Percentiles rank a stretch among this genome's conserved stretches.
phyloP scores from a whole-genome alignment of 53 echinoderm and acorn worm species.

The Zoroaster sp. region DNA sequence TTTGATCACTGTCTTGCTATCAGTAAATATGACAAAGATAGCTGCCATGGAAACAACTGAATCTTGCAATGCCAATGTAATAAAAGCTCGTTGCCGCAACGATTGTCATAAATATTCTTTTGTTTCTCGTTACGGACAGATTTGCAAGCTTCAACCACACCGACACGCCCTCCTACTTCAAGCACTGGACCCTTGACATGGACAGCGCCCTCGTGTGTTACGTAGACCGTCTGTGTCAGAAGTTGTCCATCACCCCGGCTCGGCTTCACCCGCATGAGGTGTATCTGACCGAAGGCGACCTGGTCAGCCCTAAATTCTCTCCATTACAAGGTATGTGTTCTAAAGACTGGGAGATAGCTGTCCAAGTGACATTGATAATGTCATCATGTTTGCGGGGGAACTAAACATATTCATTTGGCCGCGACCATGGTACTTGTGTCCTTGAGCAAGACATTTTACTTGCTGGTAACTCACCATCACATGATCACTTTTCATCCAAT shows the following conservation, averaged over 20 bases:
- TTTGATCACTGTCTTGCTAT: no score
- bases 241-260: constrained; percentile 84
- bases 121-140: constrained; percentile 5
- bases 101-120: neutral
- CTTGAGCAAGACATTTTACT: no score
- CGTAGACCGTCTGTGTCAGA: constrained; percentile 79
- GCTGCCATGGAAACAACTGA: no score
- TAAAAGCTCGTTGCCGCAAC: no score
- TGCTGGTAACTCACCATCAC: no score
- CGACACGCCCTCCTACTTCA: constrained; percentile 61
- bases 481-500: no score
- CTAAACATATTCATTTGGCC: no score
- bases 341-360: neutral
- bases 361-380: neutral
- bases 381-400: no score
- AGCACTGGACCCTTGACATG: constrained; percentile 81
- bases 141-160: constrained; percentile 55
- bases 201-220: constrained; percentile 79
- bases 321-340: constrained; percentile 66
- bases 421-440: no score
- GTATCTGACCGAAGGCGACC: constrained; percentile 72
- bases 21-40: no score
- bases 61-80: no score
- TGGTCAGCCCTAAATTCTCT: constrained; percentile 60
- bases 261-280: constrained; percentile 87